Evolutionary conservation across 2,888 invertebrate species (phyloP).

Genomic region (Megaustenia siamemsis): DNA sequence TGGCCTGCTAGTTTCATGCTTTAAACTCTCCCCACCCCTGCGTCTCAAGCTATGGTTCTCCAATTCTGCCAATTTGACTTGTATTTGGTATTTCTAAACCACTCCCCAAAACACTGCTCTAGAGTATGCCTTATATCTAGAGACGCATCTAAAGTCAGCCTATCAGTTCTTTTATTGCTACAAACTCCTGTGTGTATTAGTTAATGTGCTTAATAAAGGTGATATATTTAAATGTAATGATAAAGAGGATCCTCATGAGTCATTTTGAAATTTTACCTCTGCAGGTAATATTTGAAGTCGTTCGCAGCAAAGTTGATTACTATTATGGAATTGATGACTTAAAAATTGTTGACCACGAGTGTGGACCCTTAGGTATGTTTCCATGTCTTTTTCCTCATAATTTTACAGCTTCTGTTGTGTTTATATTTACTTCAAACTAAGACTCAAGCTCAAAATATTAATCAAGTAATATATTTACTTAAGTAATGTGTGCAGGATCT

Average conservation of each 20-base stretch:
- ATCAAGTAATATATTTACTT: too few species aligned
- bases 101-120: too few species aligned
- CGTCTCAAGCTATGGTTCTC: too few species aligned
- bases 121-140: too few species aligned
- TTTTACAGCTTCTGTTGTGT: not conserved
- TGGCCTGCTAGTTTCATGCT: too few species aligned
- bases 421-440: not conserved
- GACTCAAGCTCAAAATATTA: too few species aligned
- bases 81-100: too few species aligned
- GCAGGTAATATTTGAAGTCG: slow-evolving; percentile 38
- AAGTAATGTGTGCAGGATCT: too few species aligned
- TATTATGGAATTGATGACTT: slow-evolving; percentile 45
- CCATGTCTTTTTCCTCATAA: not conserved
- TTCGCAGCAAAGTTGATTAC: slow-evolving; percentile 15
- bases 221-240: too few species aligned
- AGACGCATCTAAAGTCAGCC: not conserved
- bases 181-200: not conserved
- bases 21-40: too few species aligned
- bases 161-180: not conserved
- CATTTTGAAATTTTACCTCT: not conserved
- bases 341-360: slow-evolving; percentile 2
- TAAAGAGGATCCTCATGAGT: too few species aligned
- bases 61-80: too few species aligned
- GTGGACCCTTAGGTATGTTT: not conserved
- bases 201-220: not conserved